Percentiles rank a stretch among this genome's conserved stretches.
Conservation (phyloP, 2,113 vertebrate species). For the Zosterops pallidus region DNA sequence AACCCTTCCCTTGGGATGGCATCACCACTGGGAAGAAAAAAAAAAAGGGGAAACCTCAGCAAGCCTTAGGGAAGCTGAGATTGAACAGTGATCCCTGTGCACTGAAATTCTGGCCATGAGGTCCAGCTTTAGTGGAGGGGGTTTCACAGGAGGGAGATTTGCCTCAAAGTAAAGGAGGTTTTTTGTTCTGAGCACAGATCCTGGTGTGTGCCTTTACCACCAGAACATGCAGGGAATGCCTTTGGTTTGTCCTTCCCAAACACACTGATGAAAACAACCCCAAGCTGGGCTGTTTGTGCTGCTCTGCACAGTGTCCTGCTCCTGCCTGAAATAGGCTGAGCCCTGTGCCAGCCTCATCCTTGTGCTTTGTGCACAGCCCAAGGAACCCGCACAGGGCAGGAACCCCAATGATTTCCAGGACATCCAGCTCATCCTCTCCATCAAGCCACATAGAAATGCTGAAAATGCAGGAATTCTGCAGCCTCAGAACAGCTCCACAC, state of each 20-base stretch:
- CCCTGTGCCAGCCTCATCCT: not conserved
- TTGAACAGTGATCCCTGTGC: not conserved
- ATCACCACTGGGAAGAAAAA: rapidly evolving
- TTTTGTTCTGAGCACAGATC: not conserved
- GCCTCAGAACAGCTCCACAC: not conserved
- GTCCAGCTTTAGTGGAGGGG: not conserved
- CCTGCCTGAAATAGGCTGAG: not conserved
- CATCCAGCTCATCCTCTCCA: not conserved
- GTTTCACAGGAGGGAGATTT: not conserved
- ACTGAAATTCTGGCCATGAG: not conserved
- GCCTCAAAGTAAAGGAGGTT: not conserved
- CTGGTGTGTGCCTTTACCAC: not conserved
- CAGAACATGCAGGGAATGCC: not conserved
- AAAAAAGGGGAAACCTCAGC: not conserved
- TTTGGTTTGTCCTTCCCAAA: not conserved
- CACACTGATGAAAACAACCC: rapidly evolving
- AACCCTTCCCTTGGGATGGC: not conserved
- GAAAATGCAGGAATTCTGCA: not conserved
- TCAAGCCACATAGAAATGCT: not conserved
- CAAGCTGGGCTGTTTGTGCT: not conserved
- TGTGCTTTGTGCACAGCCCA: not conserved
- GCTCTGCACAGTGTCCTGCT: not conserved
- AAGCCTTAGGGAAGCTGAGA: not conserved
- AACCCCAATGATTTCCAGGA: rapidly evolving
- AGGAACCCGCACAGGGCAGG: not conserved